Evolutionary conservation across 2,797 vertebrate species (phyloP).

Genomic region (Centropyge bicolor): DNA sequence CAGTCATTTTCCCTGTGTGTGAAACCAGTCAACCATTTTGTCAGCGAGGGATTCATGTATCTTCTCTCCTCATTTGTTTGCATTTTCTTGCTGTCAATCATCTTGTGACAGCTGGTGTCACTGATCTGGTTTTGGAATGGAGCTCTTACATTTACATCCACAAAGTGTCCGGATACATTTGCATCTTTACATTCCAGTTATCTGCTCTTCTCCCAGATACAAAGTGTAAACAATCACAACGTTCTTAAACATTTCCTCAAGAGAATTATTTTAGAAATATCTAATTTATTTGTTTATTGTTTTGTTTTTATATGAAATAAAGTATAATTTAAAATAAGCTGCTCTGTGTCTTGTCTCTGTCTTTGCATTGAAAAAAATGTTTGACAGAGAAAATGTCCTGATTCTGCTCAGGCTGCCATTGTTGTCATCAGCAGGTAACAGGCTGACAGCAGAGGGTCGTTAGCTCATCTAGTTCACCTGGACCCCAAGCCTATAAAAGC

Average conservation of each 20-base stretch:
- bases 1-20: background rate
- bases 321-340: slow-evolving; percentile 88
- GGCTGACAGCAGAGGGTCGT: background rate
- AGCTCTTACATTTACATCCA: slow-evolving; percentile 39
- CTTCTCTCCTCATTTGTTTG: slow-evolving; percentile 31
- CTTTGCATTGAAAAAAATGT: background rate
- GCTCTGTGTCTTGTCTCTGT: slow-evolving; percentile 15
- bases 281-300: slow-evolving; percentile 90
- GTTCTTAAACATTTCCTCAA: slow-evolving; percentile 79
- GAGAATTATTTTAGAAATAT: slow-evolving; percentile 89
- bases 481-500: no score
- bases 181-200: slow-evolving; percentile 65
- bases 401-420: background rate
- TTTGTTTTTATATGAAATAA: slow-evolving; percentile 89
- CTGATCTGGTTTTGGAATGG: slow-evolving; percentile 36
- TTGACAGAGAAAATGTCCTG: background rate
- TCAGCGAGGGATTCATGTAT: slow-evolving; percentile 25
- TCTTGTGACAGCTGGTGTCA: background rate
- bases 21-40: slow-evolving; percentile 10
- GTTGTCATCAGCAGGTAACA: background rate
- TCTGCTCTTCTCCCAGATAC: slow-evolving; percentile 57
- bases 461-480: no score
- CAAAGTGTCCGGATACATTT: slow-evolving; percentile 37
- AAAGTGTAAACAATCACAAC: slow-evolving; percentile 71
- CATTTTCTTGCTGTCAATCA: slow-evolving; percentile 20